Percentiles rank a stretch among this genome's conserved stretches.
Evolutionary conservation across 2,113 vertebrate species (phyloP).

Genomic region (Philantomba maxwellii): DNA sequence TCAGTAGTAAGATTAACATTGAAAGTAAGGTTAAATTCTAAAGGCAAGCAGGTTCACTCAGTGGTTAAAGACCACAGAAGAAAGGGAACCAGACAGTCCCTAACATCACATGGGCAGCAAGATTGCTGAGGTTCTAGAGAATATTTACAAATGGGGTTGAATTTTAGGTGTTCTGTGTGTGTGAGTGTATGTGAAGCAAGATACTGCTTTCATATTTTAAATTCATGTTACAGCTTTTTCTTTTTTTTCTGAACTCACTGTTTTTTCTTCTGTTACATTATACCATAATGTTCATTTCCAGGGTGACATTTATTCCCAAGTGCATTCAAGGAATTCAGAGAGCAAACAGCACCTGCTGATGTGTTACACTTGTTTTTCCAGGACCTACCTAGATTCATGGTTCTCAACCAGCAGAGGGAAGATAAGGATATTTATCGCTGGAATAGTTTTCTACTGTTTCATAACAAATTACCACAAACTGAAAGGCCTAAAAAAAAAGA

Average conservation of each 20-base stretch:
- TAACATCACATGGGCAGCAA: background rate
- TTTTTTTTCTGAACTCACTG: constrained; percentile 25
- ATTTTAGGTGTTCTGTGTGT: background rate
- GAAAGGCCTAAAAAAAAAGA: background rate
- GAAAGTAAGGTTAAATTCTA: background rate
- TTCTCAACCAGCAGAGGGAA: constrained; percentile 2
- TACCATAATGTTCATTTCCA: background rate
- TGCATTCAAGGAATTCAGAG: constrained; percentile 8
- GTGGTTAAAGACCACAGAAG: background rate
- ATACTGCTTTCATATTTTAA: constrained; percentile 38
- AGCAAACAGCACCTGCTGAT: background rate
- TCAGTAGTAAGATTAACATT: background rate
- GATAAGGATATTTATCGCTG: background rate
- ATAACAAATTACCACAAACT: constrained; percentile 33
- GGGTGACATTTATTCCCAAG: constrained; percentile 12
- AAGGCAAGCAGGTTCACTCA: background rate
- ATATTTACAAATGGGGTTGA: background rate
- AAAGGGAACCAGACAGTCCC: background rate
- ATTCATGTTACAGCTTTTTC: background rate
- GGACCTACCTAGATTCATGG: background rate
- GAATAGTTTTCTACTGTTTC: background rate
- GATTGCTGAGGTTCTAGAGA: background rate
- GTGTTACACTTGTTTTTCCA: background rate
- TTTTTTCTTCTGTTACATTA: constrained; percentile 17
- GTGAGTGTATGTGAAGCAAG: background rate